A percentile compares a stretch with the other conserved stretches of the same genome.
phyloP scores from a whole-genome alignment of 1,140 invertebrate genomes.

The Eriosoma lanigerum region DNA sequence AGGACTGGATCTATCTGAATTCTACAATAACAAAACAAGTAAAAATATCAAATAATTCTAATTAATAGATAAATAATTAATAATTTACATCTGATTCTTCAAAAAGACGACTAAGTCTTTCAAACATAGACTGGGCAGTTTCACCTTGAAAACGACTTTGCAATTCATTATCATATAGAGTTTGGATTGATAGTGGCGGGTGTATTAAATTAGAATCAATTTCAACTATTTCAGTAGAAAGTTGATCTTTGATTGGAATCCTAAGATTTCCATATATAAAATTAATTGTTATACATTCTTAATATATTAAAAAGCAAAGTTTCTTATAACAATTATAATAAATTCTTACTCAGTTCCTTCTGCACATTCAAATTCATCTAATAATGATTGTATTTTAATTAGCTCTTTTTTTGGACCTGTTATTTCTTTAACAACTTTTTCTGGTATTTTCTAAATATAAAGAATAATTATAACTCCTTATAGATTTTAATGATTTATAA shows the following conservation, averaged over 20 bases:
- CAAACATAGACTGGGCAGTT: conserved; percentile 39
- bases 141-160: conserved; percentile 41
- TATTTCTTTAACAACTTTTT: background rate
- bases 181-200: conserved; percentile 16
- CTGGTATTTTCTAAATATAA: conserved; percentile 35
- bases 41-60: background rate
- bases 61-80: background rate
- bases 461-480: too few relatives aligned
- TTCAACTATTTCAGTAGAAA: background rate
- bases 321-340: background rate
- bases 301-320: background rate
- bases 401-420: background rate
- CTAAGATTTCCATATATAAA: background rate
- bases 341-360: conserved; percentile 14
- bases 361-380: conserved; percentile 37
- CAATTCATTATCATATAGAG: conserved; percentile 20
- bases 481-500: too few relatives aligned
- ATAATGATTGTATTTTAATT: conserved; percentile 48
- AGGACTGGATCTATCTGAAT: background rate
- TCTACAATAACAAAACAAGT: background rate
- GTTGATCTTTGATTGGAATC: background rate
- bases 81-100: conserved; percentile 35
- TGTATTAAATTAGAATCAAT: conserved; percentile 3
- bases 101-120: conserved; percentile 40
- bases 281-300: background rate